phyloP scores from a whole-genome alignment of 2,113 vertebrate genomes.

The Connochaetes taurinus region DNA sequence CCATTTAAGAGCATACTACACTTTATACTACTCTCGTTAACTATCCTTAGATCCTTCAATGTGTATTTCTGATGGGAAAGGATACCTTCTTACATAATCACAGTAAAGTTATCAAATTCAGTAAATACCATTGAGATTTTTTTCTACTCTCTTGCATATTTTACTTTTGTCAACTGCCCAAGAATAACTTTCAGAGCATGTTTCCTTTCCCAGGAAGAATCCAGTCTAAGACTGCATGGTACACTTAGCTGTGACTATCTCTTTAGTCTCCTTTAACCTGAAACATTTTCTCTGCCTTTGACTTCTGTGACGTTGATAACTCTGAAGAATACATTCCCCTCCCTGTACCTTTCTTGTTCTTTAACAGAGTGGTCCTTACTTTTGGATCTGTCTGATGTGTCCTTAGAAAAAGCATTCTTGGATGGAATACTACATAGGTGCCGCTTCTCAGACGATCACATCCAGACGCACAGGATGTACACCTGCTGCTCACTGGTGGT shows the following conservation, averaged over 20 bases:
- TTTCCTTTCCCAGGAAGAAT: not conserved
- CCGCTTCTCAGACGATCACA: not conserved
- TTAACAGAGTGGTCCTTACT: not conserved
- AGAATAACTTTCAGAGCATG: not conserved
- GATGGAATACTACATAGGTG: not conserved
- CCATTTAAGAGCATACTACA: not conserved
- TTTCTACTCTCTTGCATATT: not conserved
- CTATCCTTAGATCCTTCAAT: not conserved
- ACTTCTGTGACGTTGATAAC: not conserved
- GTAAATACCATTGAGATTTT: not conserved
- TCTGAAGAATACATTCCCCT: not conserved
- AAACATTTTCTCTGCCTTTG: not conserved
- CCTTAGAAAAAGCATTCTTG: not conserved
- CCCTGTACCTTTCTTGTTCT: not conserved
- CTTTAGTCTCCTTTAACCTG: not conserved
- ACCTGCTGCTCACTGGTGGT: not conserved
- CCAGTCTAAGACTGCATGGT: not conserved
- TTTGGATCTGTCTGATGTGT: not conserved
- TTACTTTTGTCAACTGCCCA: not conserved
- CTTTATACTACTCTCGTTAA: not conserved
- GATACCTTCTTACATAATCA: not conserved
- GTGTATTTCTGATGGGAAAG: not conserved
- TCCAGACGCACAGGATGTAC: not conserved
- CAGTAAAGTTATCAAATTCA: not conserved
- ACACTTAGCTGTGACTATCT: not conserved